phyloP scores from a whole-genome alignment of 30 jellyfish, hydroid and myxozoan species.

The Turritopsis rubra region DNA sequence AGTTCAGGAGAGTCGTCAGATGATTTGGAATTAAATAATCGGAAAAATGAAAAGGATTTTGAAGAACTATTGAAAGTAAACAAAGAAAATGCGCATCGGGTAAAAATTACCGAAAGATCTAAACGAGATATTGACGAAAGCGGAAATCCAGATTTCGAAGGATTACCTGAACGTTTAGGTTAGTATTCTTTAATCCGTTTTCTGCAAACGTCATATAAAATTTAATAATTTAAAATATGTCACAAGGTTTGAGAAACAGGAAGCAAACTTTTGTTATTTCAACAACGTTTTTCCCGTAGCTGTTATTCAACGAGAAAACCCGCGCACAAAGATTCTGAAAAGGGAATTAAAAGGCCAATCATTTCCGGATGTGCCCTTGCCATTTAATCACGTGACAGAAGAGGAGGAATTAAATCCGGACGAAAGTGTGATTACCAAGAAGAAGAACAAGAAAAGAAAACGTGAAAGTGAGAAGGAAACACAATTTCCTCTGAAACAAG shows the following conservation, averaged over 20 bases:
- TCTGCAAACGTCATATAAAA: too few relatives aligned
- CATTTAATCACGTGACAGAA: conserved; percentile 14
- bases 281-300: background rate
- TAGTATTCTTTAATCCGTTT: background rate
- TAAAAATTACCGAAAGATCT: background rate
- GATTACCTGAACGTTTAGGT: conserved; percentile 27
- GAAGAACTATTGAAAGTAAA: background rate
- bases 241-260: too few relatives aligned
- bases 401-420: background rate
- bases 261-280: background rate
- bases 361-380: conserved; percentile 26
- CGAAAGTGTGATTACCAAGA: background rate
- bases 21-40: background rate
- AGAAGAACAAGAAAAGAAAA: background rate
- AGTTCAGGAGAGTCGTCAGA: conserved; percentile 1
- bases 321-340: conserved; percentile 22
- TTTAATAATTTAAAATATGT: too few relatives aligned
- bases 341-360: background rate
- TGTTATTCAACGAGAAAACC: conserved; percentile 22
- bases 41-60: background rate
- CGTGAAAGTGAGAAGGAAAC: background rate
- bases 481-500: background rate
- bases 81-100: background rate
- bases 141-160: conserved; percentile 11
- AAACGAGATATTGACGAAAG: background rate